phyloP scores from a whole-genome alignment of 2,797 vertebrate species.

The Phalanger gymnotis region DNA sequence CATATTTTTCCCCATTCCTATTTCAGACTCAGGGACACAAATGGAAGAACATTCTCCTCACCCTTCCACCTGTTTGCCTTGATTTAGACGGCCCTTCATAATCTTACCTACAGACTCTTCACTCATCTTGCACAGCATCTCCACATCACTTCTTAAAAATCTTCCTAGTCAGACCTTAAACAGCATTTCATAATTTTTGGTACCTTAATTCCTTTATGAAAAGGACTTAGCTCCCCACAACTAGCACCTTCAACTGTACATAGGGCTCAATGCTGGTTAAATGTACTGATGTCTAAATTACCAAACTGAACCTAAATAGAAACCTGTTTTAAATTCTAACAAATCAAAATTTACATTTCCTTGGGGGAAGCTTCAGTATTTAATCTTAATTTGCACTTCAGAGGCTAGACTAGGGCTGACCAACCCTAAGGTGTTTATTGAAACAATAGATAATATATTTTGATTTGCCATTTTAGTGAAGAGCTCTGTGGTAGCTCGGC shows the following conservation, averaged over 20 bases:
- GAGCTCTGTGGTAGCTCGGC: too few species aligned
- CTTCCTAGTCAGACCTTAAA: background rate
- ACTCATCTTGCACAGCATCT: background rate
- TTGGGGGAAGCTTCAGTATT: background rate
- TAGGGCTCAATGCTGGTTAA: background rate
- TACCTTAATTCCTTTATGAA: background rate
- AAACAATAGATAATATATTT: too few species aligned
- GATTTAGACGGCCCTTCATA: background rate
- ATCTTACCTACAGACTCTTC: background rate
- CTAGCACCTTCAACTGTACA: background rate
- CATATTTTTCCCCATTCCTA: background rate
- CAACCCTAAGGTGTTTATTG: too few species aligned
- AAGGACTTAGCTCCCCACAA: background rate
- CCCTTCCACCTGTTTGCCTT: background rate
- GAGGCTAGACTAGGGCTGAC: background rate
- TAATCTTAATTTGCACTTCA: background rate
- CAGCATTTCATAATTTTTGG: background rate
- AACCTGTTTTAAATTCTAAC: background rate
- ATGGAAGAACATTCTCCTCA: background rate
- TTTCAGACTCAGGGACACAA: background rate
- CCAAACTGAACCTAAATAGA: background rate
- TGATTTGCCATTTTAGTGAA: too few species aligned
- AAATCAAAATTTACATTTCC: background rate
- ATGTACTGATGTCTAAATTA: background rate
- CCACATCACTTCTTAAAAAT: background rate